Evolutionary conservation across 35 echinoderm and acorn worm species (phyloP).

Genomic region (Lytechinus pictus): DNA sequence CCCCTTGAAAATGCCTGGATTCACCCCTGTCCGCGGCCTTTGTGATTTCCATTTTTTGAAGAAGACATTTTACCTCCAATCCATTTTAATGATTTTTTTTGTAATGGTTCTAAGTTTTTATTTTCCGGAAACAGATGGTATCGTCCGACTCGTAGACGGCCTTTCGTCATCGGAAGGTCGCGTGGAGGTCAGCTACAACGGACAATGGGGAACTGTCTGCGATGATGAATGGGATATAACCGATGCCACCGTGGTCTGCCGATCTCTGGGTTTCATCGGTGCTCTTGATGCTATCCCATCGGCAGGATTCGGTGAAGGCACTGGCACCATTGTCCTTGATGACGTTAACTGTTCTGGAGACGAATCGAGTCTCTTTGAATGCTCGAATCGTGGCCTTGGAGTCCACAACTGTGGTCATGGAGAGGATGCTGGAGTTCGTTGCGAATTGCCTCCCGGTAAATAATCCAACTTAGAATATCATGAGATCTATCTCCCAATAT

Average conservation of each 20-base stretch:
- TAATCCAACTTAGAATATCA: neutral
- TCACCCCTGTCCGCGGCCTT: too few relatives aligned
- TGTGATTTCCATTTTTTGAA: too few relatives aligned
- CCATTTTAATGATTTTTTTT: too few relatives aligned
- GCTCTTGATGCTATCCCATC: neutral
- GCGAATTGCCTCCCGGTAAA: neutral
- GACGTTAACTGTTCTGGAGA: neutral
- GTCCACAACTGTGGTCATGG: neutral
- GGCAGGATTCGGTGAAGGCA: neutral
- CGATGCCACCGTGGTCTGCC: slow-evolving; percentile 54
- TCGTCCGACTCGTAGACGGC: slow-evolving; percentile 37
- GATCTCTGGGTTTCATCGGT: slow-evolving; percentile 25
- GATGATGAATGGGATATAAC: slow-evolving; percentile 51
- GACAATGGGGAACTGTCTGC: slow-evolving; percentile 62
- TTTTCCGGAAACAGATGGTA: neutral
- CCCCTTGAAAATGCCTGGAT: too few relatives aligned
- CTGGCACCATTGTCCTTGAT: neutral
- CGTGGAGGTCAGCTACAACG: slow-evolving; percentile 44
- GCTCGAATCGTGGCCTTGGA: neutral
- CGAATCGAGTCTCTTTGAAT: neutral
- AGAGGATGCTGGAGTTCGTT: neutral
- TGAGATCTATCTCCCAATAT: too few relatives aligned
- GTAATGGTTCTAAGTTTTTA: neutral
- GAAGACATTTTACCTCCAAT: too few relatives aligned
- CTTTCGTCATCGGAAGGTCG: slow-evolving; percentile 37